These are phyloP conservation scores for Elephantulus edwardii DNA, from an alignment of 2,113 vertebrate species.

Conservation along the genomic window DNA sequence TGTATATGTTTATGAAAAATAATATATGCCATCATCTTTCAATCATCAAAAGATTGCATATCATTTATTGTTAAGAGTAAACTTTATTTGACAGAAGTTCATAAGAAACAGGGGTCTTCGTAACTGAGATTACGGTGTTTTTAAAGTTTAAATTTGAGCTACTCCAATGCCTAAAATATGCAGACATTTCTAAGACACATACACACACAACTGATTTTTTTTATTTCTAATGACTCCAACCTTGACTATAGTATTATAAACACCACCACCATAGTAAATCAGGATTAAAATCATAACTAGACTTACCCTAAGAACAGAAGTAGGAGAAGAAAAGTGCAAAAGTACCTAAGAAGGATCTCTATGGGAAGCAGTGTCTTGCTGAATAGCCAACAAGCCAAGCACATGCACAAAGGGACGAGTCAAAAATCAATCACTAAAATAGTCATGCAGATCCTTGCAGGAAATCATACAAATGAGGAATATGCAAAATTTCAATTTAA, in stretches of 20 bases:
- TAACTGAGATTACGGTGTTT: neutral
- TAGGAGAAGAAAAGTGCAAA: neutral
- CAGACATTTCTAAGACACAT: neutral
- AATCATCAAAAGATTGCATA: neutral
- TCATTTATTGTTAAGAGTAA: neutral
- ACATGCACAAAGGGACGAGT: constrained; percentile 7
- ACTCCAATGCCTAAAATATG: neutral
- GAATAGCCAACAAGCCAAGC: constrained; percentile 27
- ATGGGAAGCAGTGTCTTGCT: constrained; percentile 48
- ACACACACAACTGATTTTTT: neutral
- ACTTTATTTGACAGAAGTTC: neutral
- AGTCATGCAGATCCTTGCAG: constrained; percentile 55
- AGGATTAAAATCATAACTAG: constrained; percentile 6
- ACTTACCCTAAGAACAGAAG: neutral
- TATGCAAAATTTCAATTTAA: constrained; percentile 55
- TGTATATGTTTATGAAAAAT: neutral
- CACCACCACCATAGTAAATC: neutral
- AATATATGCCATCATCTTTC: neutral
- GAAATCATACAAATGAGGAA: constrained; percentile 57
- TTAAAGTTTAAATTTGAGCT: neutral
- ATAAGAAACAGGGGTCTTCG: no score
- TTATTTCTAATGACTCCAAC: neutral
- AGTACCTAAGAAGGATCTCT: constrained; percentile 7
- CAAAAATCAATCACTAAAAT: constrained; percentile 65
- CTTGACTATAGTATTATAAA: neutral